These are phyloP conservation scores for Clarias fuscus DNA, from an alignment of 2,797 vertebrate genomes.

Conservation along the genomic window DNA sequence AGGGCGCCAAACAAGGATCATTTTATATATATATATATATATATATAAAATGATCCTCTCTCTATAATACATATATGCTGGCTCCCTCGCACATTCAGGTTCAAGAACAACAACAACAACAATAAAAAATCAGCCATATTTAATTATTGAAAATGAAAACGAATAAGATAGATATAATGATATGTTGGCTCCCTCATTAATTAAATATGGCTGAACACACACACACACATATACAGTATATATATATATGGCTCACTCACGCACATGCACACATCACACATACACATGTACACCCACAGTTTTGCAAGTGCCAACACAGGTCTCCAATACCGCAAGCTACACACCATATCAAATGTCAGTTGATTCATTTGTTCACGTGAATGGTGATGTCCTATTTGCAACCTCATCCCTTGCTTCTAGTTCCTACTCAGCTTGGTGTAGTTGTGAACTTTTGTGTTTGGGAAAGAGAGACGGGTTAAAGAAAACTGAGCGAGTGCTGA, in stretches of 20 bases:
- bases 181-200: not conserved
- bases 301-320: constrained; percentile 1
- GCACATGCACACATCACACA: not conserved
- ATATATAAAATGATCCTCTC: too few species aligned
- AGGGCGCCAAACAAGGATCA: too few species aligned
- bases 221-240: too few species aligned
- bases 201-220: too few species aligned
- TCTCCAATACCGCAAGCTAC: constrained; percentile 14
- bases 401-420: constrained; percentile 37
- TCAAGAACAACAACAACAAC: too few species aligned
- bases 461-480: not conserved
- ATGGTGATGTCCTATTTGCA: constrained; percentile 40
- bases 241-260: too few species aligned
- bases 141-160: too few species aligned
- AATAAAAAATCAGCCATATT: too few species aligned
- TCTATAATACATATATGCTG: too few species aligned
- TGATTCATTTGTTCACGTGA: constrained; percentile 39
- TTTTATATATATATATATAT: too few species aligned
- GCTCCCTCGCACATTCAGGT: too few species aligned
- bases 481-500: not conserved
- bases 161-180: too few species aligned
- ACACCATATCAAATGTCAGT: constrained; percentile 31
- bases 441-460: constrained; percentile 10
- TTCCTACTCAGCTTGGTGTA: constrained; percentile 38
- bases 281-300: not conserved